A percentile compares a stretch with the other conserved stretches of the same genome.
Evolutionary conservation across 2,113 vertebrate species (phyloP).

Genomic region (Antechinus flavipes): DNA sequence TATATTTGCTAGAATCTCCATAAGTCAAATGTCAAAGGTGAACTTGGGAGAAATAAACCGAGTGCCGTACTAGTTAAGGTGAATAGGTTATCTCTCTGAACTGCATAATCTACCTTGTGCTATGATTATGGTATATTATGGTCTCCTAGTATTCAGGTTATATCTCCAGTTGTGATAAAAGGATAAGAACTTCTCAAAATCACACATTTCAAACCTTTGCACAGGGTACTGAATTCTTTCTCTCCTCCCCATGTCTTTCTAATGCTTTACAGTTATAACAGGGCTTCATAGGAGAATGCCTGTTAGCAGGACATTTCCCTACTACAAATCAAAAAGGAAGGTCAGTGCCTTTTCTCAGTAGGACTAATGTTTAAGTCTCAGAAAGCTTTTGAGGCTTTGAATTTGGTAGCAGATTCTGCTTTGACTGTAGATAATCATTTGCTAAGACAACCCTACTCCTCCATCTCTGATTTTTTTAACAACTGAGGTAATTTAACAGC

Average conservation of each 20-base stretch:
- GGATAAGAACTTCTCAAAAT: conserved; percentile 57
- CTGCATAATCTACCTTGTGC: conserved; percentile 29
- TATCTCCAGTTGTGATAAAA: not conserved
- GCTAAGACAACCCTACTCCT: conserved; percentile 3
- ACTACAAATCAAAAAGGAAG: conserved; percentile 65
- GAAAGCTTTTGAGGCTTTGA: conserved; percentile 48
- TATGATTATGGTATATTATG: conserved; percentile 58
- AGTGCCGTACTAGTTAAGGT: not conserved
- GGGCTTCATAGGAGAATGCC: conserved; percentile 58
- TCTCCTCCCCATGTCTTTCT: not conserved
- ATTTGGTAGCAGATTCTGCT: conserved; percentile 55
- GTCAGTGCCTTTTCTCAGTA: conserved; percentile 54
- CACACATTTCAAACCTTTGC: conserved; percentile 13
- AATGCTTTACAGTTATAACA: conserved; percentile 54
- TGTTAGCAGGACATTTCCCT: conserved; percentile 53
- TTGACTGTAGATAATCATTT: conserved; percentile 49
- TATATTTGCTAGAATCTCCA: not conserved
- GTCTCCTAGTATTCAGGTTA: conserved; percentile 61
- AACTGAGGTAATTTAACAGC: conserved; percentile 3
- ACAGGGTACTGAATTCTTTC: not conserved
- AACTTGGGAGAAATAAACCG: conserved; percentile 10
- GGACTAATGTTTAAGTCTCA: conserved; percentile 38
- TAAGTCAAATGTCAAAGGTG: conserved; percentile 28
- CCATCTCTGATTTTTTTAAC: conserved; percentile 15
- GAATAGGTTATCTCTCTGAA: not conserved